A percentile compares a stretch with the other conserved stretches of the same genome.
phyloP scores from a whole-genome alignment of 2,888 invertebrate species.

The Caenorhabditis sp. region DNA sequence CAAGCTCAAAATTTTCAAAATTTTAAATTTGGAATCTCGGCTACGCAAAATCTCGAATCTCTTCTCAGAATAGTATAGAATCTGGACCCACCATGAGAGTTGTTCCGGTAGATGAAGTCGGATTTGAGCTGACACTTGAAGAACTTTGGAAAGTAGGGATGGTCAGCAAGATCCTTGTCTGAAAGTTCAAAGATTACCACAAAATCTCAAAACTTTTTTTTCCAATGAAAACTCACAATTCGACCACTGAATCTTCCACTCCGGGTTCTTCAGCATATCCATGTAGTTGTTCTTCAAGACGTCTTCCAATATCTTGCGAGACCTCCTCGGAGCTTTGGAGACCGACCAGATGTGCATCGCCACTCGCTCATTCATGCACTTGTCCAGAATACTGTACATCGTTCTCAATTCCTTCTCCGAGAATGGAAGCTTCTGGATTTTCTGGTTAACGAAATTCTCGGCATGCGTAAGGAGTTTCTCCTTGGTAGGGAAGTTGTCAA shows the following conservation, averaged over 20 bases:
- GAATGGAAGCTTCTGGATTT: not conserved
- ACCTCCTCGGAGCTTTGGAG: not conserved
- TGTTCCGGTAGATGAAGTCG: slow-evolving; percentile 5
- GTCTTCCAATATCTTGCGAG: not conserved
- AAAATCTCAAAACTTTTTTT: too few relatives aligned
- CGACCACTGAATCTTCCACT: slow-evolving; percentile 4
- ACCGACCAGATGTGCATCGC: not conserved
- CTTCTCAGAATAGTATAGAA: too few relatives aligned
- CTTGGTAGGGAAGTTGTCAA: not conserved
- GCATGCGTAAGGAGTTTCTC: not conserved
- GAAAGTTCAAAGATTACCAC: not conserved
- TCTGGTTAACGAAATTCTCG: not conserved
- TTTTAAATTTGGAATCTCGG: too few relatives aligned
- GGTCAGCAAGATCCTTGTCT: slow-evolving; percentile 2
- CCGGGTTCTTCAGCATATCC: not conserved
- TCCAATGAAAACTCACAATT: not conserved
- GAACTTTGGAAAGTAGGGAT: slow-evolving; percentile 7
- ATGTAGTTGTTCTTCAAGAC: slow-evolving; percentile 1
- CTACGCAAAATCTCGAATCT: too few relatives aligned
- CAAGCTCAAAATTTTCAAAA: too few relatives aligned
- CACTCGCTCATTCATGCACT: not conserved
- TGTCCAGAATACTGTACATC: slow-evolving; percentile 7
- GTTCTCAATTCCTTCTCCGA: not conserved
- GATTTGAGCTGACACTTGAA: slow-evolving; percentile 22
- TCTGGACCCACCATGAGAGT: slow-evolving; percentile 16